phyloP scores from a whole-genome alignment of 2,113 vertebrate species.

The Podarcis cretensis region DNA sequence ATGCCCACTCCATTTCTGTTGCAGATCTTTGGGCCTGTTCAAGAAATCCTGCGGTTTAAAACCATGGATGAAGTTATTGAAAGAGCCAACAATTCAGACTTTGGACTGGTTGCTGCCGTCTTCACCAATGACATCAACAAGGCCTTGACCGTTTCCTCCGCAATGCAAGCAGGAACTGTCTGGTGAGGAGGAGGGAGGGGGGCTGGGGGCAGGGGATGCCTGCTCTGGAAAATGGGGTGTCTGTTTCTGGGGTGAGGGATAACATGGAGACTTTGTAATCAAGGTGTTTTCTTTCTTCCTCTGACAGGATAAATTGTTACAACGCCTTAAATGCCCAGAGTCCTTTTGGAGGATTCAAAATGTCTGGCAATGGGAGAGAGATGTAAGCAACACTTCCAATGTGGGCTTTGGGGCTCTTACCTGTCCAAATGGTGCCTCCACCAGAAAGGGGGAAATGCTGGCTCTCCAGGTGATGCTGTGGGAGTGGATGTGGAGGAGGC shows the following conservation, averaged over 20 bases:
- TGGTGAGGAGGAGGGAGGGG: slow-evolving; percentile 81
- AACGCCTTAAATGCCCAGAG: slow-evolving; percentile 98
- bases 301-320: slow-evolving; percentile 97
- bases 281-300: slow-evolving; percentile 32
- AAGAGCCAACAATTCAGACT: slow-evolving; percentile 95
- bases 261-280: no score
- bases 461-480: no score
- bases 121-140: slow-evolving; percentile 98
- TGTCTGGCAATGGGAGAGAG: slow-evolving; percentile 99
- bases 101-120: slow-evolving; percentile 92
- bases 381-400: slow-evolving; percentile 86
- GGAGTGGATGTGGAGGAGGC: no score
- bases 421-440: not conserved
- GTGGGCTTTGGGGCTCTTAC: not conserved
- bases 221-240: not conserved
- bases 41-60: slow-evolving; percentile 98
- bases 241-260: rapidly evolving
- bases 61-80: slow-evolving; percentile 97
- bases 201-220: no score
- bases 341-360: slow-evolving; percentile 99
- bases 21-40: slow-evolving; percentile 98
- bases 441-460: no score
- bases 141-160: slow-evolving; percentile 92
- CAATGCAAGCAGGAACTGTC: slow-evolving; percentile 97
- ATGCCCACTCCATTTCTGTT: slow-evolving; percentile 23